Base-by-base conservation (phyloP, 2,113 vertebrate genomes). In the Passer montanus region DNA sequence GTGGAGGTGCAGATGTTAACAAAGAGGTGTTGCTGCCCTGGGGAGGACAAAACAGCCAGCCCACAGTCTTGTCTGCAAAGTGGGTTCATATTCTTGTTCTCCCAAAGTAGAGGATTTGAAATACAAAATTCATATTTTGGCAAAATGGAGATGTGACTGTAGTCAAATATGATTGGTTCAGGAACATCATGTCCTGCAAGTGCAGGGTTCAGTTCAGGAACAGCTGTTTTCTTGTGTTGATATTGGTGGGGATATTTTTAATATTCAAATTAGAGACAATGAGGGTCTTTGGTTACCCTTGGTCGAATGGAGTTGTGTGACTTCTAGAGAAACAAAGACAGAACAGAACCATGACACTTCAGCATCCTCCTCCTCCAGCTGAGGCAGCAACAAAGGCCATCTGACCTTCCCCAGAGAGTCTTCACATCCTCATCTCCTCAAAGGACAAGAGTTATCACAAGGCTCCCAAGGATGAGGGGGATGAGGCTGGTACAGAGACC, bases 231-330 rank as follows among this genome's bases (percentile, higher is more conserved):
- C 37, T 52, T 4, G 0, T 33, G 15, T 18, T 60, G 18, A 15
- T 60, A 46, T 33, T 53, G 55, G 23, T 60, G 33, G 37, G 27
- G 15, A 12, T 68, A 52, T 50, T 44, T 59, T 31, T 37, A 68
- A 31, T 52, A 33, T 33, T 47, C 39, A 24, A 39, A 46, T 39
- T 59, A 47, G 28, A 79, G 28, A 24, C 41, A 20, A 17, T 47
- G 64, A 79, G 13, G 10, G 41, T 46, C 19, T n/a, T 62, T 28
- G 15, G 28, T n/a, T 16, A 53, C 13, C 15, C 70, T 78, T 43
- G 11, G 23, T 39, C 10, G 46, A 27, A 60, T 0, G 1, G 46
- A 60, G 7, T 23, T 15, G 10, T 1, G 2, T 77, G 33, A 30
- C 12, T 69, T 39, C 15, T 0, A 24, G 47, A 39, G 56, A 60